Conservation (phyloP, 1,140 invertebrate genomes). For the Trichogramma pretiosum region DNA sequence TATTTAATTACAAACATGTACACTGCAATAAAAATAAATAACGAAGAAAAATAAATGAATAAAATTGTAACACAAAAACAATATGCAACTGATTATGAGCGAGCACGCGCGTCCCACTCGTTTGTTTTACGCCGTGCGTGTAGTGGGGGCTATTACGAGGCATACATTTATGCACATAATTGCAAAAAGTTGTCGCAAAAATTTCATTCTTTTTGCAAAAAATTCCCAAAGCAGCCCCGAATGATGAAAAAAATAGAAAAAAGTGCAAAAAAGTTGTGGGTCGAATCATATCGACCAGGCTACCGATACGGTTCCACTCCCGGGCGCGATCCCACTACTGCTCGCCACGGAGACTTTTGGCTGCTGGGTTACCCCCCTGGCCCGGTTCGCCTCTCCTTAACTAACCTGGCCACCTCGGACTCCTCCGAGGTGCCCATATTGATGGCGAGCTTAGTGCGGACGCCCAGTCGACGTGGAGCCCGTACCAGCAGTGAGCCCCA, state of each 20-base stretch:
- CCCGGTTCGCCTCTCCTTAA: conserved; percentile 89
- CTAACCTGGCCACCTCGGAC: conserved; percentile 72
- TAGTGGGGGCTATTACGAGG: too few species aligned
- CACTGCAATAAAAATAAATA: too few species aligned
- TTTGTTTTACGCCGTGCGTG: too few species aligned
- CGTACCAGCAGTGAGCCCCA: conserved; percentile 58
- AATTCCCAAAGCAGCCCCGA: rapidly evolving
- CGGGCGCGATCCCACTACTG: conserved; percentile 95
- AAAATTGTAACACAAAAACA: neutral
- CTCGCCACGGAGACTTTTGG: conserved; percentile 90
- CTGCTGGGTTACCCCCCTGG: conserved; percentile 92
- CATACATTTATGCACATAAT: too few species aligned
- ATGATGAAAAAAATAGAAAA: conserved; percentile 7
- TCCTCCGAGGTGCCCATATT: conserved; percentile 81
- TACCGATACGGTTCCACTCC: conserved; percentile 75
- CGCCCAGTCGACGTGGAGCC: conserved; percentile 68
- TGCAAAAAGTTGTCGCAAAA: conserved; percentile 6
- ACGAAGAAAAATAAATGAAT: too few species aligned
- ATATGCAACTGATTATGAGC: too few species aligned
- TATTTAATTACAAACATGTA: too few species aligned
- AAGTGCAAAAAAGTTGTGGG: conserved; percentile 54
- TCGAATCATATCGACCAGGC: conserved; percentile 79
- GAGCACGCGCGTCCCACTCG: too few species aligned
- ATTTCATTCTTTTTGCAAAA: neutral
- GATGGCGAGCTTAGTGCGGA: conserved; percentile 84